Evolutionary conservation across 2,113 vertebrate species (phyloP).

Genomic region (Rhea pennata): DNA sequence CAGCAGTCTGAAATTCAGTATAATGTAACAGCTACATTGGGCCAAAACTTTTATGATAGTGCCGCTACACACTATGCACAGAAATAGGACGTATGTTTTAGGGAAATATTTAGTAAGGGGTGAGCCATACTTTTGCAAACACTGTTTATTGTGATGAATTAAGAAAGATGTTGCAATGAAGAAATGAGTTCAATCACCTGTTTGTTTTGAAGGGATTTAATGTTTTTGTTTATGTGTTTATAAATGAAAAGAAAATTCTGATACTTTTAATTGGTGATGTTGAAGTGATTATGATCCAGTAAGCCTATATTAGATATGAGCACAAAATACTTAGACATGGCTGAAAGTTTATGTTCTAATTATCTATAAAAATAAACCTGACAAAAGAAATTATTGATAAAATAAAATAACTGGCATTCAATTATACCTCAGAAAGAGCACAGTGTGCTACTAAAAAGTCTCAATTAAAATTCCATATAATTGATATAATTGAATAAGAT

Average conservation of each 20-base stretch:
- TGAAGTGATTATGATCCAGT: background rate
- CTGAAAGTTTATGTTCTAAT: background rate
- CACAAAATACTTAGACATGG: background rate
- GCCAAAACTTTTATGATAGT: background rate
- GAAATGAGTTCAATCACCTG: background rate
- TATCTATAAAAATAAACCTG: background rate
- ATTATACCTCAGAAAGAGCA: no score
- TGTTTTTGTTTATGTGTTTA: accelerated
- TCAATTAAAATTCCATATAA: background rate
- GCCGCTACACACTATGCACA: accelerated
- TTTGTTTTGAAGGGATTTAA: background rate
- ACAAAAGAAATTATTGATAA: no score
- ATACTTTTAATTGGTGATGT: background rate
- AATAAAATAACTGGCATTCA: no score
- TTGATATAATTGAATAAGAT: background rate
- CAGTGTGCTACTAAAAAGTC: no score
- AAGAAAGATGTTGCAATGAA: background rate
- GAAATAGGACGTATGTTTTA: background rate
- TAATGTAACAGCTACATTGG: background rate
- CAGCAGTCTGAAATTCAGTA: background rate
- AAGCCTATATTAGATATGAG: background rate
- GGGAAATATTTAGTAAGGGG: background rate
- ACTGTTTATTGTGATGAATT: background rate
- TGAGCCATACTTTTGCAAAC: background rate
- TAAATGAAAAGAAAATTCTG: background rate